A percentile compares a stretch with the other conserved stretches of the same genome.
Conservation (phyloP, 2,113 vertebrate genomes). For the Myiozetetes cayanensis region DNA sequence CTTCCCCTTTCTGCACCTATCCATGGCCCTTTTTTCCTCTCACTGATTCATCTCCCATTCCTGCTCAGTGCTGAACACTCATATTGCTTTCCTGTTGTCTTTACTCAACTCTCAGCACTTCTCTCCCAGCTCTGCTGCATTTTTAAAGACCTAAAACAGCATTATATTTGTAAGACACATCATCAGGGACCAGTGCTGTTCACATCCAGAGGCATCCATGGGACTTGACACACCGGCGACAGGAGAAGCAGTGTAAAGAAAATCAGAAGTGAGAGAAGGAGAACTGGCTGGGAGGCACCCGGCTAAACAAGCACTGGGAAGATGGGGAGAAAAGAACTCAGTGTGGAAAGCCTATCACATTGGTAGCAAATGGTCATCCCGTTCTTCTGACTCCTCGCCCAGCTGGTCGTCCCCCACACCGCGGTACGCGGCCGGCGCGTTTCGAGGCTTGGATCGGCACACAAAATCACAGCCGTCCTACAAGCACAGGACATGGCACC, state of each 20-base stretch:
- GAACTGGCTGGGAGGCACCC: slow-evolving; percentile 45
- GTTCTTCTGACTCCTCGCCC: slow-evolving; percentile 90
- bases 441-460: slow-evolving; percentile 85
- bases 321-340: neutral
- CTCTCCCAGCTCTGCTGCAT: neutral
- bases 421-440: slow-evolving; percentile 80
- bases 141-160: neutral
- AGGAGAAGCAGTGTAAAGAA: slow-evolving; percentile 3
- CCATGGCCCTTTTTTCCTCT: neutral
- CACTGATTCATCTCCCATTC: neutral
- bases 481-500: neutral
- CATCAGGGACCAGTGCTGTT: neutral
- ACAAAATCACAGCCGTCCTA: slow-evolving; percentile 98
- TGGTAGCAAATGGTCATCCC: slow-evolving; percentile 94
- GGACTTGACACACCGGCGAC: neutral
- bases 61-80: neutral
- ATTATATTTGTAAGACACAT: neutral
- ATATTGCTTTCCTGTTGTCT: neutral
- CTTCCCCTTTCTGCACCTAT: neutral
- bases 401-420: slow-evolving; percentile 84
- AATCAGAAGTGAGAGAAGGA: slow-evolving; percentile 13
- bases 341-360: slow-evolving; percentile 34
- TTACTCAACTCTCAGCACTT: neutral
- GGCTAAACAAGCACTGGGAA: slow-evolving; percentile 46
- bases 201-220: neutral